Conservation (phyloP, 1,140 invertebrate genomes). For the Ceratina japonica region DNA sequence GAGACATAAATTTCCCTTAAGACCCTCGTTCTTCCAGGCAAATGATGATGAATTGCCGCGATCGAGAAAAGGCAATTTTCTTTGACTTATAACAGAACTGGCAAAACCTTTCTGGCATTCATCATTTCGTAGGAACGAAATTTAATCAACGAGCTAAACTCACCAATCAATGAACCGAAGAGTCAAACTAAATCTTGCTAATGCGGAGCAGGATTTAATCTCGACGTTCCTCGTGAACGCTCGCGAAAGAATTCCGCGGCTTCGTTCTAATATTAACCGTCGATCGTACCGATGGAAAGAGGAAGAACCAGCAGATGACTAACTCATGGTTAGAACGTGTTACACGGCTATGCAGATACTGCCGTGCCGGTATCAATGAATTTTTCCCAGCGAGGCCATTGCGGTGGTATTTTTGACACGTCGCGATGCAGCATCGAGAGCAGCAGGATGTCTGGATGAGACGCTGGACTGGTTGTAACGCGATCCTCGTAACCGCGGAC, state of each 20-base stretch:
- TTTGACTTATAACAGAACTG: neutral
- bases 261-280: neutral
- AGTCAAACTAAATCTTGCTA: too few relatives aligned
- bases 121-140: neutral
- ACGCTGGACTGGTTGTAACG: constrained; percentile 70
- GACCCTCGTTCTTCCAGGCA: neutral
- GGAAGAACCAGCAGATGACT: constrained; percentile 24
- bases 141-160: neutral
- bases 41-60: constrained; percentile 5
- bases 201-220: neutral
- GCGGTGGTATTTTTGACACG: constrained; percentile 41
- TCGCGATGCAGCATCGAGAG: constrained; percentile 49
- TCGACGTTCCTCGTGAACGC: neutral
- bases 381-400: constrained; percentile 31
- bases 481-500: constrained; percentile 72
- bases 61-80: constrained; percentile 11
- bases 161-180: too few relatives aligned
- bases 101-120: neutral
- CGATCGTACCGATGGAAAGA: neutral
- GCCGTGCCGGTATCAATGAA: neutral
- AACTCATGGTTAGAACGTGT: neutral
- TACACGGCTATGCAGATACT: neutral
- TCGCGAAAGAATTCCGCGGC: neutral
- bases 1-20: constrained; percentile 20
- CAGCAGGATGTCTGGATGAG: constrained; percentile 62